These are phyloP conservation scores for Pangasius djambal DNA, from an alignment of 2,797 vertebrate species.

Conservation along the genomic window DNA sequence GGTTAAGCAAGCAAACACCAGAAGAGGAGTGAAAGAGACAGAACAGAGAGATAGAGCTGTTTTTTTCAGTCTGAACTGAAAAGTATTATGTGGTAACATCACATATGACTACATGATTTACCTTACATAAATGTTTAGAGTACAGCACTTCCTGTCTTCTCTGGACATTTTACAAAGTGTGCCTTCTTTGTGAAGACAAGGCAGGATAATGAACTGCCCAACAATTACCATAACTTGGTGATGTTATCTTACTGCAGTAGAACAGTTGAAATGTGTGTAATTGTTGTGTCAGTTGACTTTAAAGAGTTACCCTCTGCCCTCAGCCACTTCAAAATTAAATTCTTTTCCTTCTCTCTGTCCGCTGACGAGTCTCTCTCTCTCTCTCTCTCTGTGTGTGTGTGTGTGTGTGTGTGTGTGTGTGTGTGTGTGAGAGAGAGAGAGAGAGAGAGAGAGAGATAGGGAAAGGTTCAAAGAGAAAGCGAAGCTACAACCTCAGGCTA, in stretches of 20 bases:
- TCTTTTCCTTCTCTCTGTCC: constrained; percentile 74
- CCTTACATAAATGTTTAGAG: constrained; percentile 59
- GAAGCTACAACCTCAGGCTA: constrained; percentile 52
- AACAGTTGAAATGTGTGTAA: constrained; percentile 79
- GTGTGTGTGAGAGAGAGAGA: constrained; percentile 58
- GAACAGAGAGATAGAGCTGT: background rate
- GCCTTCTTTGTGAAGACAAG: constrained; percentile 61
- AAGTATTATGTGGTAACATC: background rate
- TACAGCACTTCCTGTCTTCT: constrained; percentile 37
- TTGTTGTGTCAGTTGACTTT: constrained; percentile 83
- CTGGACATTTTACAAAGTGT: constrained; percentile 68
- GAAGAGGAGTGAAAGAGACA: background rate
- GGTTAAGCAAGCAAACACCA: background rate
- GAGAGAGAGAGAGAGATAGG: constrained; percentile 63
- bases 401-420: constrained; percentile 68
- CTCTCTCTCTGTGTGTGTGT: constrained; percentile 19
- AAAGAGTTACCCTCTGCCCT: constrained; percentile 74
- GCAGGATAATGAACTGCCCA: constrained; percentile 71
- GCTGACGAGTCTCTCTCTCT: constrained; percentile 61
- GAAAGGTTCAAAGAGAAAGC: constrained; percentile 84
- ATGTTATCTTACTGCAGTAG: constrained; percentile 75
- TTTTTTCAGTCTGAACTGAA: background rate
- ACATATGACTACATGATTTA: constrained; percentile 41
- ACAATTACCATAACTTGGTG: constrained; percentile 75
- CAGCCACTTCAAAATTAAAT: constrained; percentile 90